Percentiles rank a stretch among this genome's conserved stretches.
Conservation (phyloP, 1,140 invertebrate species). For the Sycophaga agraensis region DNA sequence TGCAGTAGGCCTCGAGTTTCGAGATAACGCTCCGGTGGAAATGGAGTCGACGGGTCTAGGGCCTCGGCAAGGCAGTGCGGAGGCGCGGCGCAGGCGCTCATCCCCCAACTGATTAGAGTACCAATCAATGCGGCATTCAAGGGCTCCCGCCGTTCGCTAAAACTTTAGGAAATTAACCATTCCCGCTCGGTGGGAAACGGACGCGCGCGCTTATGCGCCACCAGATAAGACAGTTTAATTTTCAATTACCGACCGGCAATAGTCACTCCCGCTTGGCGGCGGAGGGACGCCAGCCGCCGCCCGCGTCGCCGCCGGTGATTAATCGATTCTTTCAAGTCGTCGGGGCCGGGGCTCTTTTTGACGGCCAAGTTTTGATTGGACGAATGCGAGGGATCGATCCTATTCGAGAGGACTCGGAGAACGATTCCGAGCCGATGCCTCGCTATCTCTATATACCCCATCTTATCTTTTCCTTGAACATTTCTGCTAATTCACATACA, state of each 20-base stretch:
- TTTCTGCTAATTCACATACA: no score
- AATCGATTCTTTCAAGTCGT: slow-evolving; percentile 10
- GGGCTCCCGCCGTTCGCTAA: slow-evolving; percentile 40
- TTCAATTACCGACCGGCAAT: slow-evolving; percentile 46
- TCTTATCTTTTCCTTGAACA: no score
- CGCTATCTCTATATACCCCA: no score
- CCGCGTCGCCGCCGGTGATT: neutral
- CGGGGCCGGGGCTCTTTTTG: neutral
- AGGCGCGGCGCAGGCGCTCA: slow-evolving; percentile 9
- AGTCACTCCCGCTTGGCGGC: no score
- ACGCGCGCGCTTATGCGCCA: slow-evolving; percentile 35
- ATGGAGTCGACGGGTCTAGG: neutral
- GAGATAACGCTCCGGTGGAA: slow-evolving; percentile 1
- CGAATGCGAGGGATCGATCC: no score
- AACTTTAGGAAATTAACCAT: slow-evolving; percentile 60
- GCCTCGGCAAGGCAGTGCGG: neutral
- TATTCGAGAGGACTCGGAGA: no score
- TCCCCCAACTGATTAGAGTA: slow-evolving; percentile 56
- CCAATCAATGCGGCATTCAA: slow-evolving; percentile 58
- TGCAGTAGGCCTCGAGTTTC: no score
- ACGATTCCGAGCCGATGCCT: no score
- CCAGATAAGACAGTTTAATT: slow-evolving; percentile 54
- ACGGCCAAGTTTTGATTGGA: slow-evolving; percentile 13
- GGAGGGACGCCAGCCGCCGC: no score
- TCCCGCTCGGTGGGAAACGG: slow-evolving; percentile 53